Conservation (phyloP, 92 coral and sea anemone genomes). For the Meandrina meandrites region DNA sequence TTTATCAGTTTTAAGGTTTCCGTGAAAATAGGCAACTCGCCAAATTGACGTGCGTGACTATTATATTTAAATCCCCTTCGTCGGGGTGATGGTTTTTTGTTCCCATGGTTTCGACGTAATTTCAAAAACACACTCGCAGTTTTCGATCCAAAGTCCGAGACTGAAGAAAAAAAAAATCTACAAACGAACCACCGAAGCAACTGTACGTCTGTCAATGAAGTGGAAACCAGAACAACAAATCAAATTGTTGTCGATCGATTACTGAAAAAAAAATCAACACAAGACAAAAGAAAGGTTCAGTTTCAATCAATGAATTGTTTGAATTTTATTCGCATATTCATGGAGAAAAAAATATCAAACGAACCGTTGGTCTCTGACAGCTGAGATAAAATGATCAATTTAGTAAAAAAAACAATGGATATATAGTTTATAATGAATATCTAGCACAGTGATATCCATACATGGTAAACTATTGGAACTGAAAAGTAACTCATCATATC, state of each 20-base stretch:
- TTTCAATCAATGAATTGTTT: not conserved
- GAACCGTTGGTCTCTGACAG: not conserved
- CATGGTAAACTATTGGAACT: not conserved
- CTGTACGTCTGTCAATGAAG: not conserved
- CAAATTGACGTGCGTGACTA: not conserved
- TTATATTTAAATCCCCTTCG: not conserved
- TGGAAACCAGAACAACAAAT: not conserved
- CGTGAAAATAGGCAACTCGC: not conserved
- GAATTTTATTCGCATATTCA: not conserved
- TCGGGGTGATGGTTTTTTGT: not conserved
- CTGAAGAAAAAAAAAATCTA: not conserved
- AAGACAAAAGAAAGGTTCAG: not conserved
- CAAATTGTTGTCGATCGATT: not conserved
- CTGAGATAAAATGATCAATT: not conserved
- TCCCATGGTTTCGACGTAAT: not conserved
- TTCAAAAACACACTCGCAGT: not conserved
- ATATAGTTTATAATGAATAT: not conserved
- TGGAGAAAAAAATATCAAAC: not conserved
- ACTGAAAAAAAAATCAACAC: not conserved
- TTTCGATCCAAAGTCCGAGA: not conserved
- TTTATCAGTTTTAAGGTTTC: too few species aligned
- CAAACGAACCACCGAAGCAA: not conserved
- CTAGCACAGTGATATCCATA: not conserved
- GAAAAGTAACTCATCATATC: not conserved
- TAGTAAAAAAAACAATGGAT: not conserved